Evolutionary conservation across 2,113 vertebrate genomes (phyloP).

Genomic region (Anhinga rufa): DNA sequence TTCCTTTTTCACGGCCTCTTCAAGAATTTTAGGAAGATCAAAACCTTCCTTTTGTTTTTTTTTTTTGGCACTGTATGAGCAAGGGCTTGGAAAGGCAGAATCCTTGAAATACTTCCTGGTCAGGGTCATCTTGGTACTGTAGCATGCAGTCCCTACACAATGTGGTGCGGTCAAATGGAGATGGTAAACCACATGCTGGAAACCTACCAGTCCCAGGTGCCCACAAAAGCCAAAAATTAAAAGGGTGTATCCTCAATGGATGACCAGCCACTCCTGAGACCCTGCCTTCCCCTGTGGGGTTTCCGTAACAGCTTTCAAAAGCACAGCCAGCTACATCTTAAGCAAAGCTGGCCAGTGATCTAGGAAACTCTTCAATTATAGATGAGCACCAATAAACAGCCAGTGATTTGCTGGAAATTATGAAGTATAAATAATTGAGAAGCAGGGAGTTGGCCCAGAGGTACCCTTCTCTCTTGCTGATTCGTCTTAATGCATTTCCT

Average conservation of each 20-base stretch:
- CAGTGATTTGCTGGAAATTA: constrained; percentile 80
- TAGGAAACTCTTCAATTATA: constrained; percentile 80
- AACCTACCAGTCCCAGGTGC: constrained; percentile 69
- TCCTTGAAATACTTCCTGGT: not conserved
- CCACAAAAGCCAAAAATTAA: constrained; percentile 82
- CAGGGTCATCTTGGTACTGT: not conserved
- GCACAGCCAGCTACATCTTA: constrained; percentile 59
- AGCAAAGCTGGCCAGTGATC: constrained; percentile 73
- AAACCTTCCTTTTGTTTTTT: not conserved
- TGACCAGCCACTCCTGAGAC: constrained; percentile 73
- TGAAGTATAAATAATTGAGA: constrained; percentile 79
- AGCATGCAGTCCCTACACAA: not conserved
- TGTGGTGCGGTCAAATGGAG: constrained; percentile 41
- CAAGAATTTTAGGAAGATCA: not conserved
- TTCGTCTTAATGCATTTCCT: constrained; percentile 75
- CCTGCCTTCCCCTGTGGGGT: constrained; percentile 38
- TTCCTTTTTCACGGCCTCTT: not conserved
- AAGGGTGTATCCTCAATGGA: constrained; percentile 73
- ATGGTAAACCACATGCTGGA: constrained; percentile 74
- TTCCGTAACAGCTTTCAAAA: constrained; percentile 71
- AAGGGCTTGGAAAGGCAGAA: not conserved
- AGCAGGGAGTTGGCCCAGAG: constrained; percentile 60
- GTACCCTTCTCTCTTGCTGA: constrained; percentile 68
- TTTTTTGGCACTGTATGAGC: not conserved
- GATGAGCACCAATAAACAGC: constrained; percentile 78